Base-by-base conservation (phyloP, 2,888 invertebrate genomes). In the Corbicula japonica region DNA sequence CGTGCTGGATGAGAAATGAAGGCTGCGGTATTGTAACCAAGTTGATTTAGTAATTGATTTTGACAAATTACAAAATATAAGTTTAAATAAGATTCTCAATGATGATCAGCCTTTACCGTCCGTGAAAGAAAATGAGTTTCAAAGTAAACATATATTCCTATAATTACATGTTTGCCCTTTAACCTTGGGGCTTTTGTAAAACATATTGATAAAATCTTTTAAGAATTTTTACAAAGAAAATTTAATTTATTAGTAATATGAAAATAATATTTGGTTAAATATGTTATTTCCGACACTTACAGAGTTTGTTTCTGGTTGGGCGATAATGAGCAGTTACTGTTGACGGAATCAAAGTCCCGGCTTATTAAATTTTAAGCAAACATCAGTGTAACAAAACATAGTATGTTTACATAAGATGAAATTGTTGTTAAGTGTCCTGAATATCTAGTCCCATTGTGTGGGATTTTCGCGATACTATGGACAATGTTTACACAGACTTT, bases 11-110 rank as follows among this genome's bases (percentile, higher is more conserved):
- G 26, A 62, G 69, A 76, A 69, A 54, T 32, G 44, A 35, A 41
- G 72, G 65, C 54, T 32, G 58, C 48, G 28, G 21, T 56, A 65
- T 76, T 80, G 76, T 76, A 63, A 54, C 52, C 35, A 52, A 63
- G 56, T 58, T 58, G 52, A 75, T 56, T 68, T 73, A 62, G 71
- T 80, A 73, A 72, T 68, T 68, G 73, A 76, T 80, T 80, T 71
- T 80, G 61, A 62, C 69, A 73, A 80, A 80, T 80, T 80, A 80
- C 71, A 58, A 80, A 80, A 80, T 76, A 76, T 80, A 63, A 69
- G 76, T 69, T 76, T 80, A 69, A 80, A 61, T 66, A 61, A 32
- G 61, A 18, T 46, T 66, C 44, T 60, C 35, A 60, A 52, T 44
- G 61, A 66, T 65, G 60, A 61, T 50, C 60, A 26, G 18, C 1